Base-by-base conservation (phyloP, 2,888 invertebrate species). In the Philereme transversata region DNA sequence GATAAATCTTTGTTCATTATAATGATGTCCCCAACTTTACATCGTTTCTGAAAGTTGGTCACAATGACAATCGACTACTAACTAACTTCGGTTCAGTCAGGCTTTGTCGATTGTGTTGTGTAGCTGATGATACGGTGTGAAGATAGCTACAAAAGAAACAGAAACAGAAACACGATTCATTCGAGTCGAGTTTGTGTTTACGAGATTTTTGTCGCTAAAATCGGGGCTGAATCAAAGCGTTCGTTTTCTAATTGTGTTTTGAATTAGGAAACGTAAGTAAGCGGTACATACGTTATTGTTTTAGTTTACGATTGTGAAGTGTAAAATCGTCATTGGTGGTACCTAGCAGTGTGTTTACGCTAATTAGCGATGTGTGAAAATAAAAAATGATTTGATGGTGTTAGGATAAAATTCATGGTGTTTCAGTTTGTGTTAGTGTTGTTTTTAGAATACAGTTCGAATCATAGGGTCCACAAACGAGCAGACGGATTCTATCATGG, bases 401-500 rank as follows among this genome's bases (percentile, higher is more conserved):
- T 72, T 87, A 81, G 80, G 77, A 71, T 84, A 77, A 84, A 89
- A 89, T 91, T 88, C 87, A 92, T 92, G 92, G 92, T 92, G 91
- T 88, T 87, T 85, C 78, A 81, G 78, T 86, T 80, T 83, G 79
- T 79, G 70, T 81, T 85, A 81, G 91, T 91, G 88, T 73, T 78
- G 79, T 87, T 90, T 84, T 84, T 81, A 83, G 87, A 86, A 76
- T 76, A 86, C 87, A 86, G 76, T 87, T 86, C 88, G 83, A 92
- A 92, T 88, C 92, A 93, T 93, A 92, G 92, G 92, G 88, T 91
- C 92, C 88, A 90, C 86, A 87, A 89, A 86, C 86, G 92, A 90
- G 86, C 87, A 84, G 84, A 92, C 92, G 92, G 92, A 90, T 90
- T 91, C 90, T 91, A 92, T 86, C 90, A 93, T 93, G 93, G 93